phyloP scores from a whole-genome alignment of 2,113 vertebrate genomes.

The Sylvicapra grimmia region DNA sequence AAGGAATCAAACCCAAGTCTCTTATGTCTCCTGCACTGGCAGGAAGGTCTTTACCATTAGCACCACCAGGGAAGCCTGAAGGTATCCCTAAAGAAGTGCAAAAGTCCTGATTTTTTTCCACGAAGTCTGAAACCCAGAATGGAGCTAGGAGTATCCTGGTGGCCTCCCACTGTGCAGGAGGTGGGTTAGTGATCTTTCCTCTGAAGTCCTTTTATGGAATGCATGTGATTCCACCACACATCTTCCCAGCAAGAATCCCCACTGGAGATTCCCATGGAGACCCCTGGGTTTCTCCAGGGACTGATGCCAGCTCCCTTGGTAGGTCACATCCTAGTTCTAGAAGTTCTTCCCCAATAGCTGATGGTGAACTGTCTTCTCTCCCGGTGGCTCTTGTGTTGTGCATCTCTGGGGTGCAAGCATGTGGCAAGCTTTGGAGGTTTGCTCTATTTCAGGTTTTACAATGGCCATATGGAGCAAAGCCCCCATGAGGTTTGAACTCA shows the following conservation, averaged over 20 bases:
- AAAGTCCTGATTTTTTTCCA: neutral
- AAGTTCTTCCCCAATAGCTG: neutral
- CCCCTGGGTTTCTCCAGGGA: neutral
- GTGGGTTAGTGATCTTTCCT: neutral
- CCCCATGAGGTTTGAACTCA: too few relatives aligned
- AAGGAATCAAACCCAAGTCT: neutral
- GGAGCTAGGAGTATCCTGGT: neutral
- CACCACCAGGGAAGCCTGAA: neutral
- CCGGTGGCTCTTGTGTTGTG: accelerated
- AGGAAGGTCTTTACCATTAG: neutral
- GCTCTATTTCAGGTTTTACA: neutral
- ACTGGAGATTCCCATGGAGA: neutral
- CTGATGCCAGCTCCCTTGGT: neutral
- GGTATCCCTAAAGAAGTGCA: too few relatives aligned
- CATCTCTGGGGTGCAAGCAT: accelerated
- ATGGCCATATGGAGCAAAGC: accelerated
- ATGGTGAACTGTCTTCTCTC: neutral
- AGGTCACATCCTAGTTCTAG: too few relatives aligned
- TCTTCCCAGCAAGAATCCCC: neutral
- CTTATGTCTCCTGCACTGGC: neutral
- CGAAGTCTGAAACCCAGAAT: neutral
- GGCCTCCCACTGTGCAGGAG: accelerated
- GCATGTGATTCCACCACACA: too few relatives aligned
- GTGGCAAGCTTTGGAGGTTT: neutral
- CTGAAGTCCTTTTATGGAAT: neutral